A percentile compares a stretch with the other conserved stretches of the same genome.
phyloP scores from a whole-genome alignment of 2,113 vertebrate species.

The Onychorhynchus coronatus region DNA sequence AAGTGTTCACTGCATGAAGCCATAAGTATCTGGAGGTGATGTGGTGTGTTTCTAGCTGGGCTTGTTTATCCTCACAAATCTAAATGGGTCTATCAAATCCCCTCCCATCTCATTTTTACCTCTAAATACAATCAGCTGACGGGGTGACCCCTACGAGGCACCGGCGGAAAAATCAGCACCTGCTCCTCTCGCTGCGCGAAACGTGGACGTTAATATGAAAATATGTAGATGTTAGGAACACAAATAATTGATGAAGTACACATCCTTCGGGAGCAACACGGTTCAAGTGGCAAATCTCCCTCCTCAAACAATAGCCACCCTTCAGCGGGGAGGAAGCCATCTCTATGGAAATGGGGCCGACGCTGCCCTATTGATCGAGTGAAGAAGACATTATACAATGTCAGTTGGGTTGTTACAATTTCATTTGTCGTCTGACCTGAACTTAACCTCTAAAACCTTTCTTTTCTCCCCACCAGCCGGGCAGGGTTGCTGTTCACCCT shows the following conservation, averaged over 20 bases:
- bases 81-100: neutral
- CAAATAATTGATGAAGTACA: constrained; percentile 84
- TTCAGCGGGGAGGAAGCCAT: constrained; percentile 78
- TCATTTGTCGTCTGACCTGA: constrained; percentile 82
- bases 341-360: constrained; percentile 84
- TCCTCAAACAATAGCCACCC: constrained; percentile 80
- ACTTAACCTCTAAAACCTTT: constrained; percentile 83
- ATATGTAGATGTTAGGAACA: constrained; percentile 75
- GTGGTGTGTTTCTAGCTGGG: neutral
- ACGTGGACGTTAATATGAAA: constrained; percentile 70
- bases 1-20: neutral
- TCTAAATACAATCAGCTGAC: neutral
- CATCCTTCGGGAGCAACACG: constrained; percentile 75
- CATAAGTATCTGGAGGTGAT: neutral
- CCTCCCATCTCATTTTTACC: neutral
- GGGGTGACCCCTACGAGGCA: neutral
- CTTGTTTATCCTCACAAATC: neutral
- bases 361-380: constrained; percentile 82
- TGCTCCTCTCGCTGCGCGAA: neutral
- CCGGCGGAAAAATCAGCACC: neutral
- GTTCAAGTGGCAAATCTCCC: constrained; percentile 83
- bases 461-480: constrained; percentile 68
- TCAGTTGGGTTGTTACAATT: constrained; percentile 85
- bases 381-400: constrained; percentile 86
- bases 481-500: constrained; percentile 44